Evolutionary conservation across 92 coral and sea anemone genomes (phyloP).

Genomic region (Epizoanthus fatuus): DNA sequence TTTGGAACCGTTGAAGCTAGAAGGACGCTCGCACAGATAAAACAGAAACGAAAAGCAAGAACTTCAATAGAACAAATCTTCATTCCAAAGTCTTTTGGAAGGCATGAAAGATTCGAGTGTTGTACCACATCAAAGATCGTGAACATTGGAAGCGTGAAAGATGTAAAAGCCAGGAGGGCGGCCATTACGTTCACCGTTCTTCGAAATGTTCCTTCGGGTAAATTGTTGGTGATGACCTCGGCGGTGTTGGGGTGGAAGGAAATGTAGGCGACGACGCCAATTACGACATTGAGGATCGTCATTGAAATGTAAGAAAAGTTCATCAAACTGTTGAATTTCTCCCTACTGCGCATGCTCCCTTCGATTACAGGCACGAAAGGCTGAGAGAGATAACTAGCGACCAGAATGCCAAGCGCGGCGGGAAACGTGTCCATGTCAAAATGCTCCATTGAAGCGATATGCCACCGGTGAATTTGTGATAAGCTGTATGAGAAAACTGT

Average conservation of each 20-base stretch:
- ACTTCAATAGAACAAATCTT: slow-evolving; percentile 59
- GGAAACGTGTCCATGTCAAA: slow-evolving; percentile 88
- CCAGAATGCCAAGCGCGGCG: slow-evolving; percentile 91
- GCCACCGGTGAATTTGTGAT: slow-evolving; percentile 80
- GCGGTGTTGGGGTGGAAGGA: slow-evolving; percentile 91
- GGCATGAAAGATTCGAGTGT: slow-evolving; percentile 64
- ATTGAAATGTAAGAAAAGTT: slow-evolving; percentile 80
- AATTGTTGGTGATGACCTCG: slow-evolving; percentile 92
- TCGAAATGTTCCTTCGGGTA: slow-evolving; percentile 92
- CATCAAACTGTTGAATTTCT: slow-evolving; percentile 78
- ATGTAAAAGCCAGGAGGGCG: slow-evolving; percentile 88
- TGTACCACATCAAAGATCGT: slow-evolving; percentile 92
- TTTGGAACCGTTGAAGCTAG: slow-evolving; percentile 83
- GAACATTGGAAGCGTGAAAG: slow-evolving; percentile 97
- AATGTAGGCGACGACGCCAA: slow-evolving; percentile 90
- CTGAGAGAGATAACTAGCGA: slow-evolving; percentile 96
- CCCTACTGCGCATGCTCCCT: slow-evolving; percentile 90
- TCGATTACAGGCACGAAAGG: slow-evolving; percentile 98
- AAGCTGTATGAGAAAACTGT: slow-evolving; percentile 89
- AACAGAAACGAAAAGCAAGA: slow-evolving; percentile 66
- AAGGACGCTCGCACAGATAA: slow-evolving; percentile 71
- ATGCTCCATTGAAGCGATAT: slow-evolving; percentile 76
- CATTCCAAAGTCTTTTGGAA: slow-evolving; percentile 62
- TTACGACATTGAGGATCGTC: slow-evolving; percentile 89
- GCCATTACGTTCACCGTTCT: slow-evolving; percentile 89